Evolutionary conservation across 2,888 invertebrate genomes (phyloP), one percentile per base, ranked within the genome.

Genomic region (Parelbella ahira): DNA sequence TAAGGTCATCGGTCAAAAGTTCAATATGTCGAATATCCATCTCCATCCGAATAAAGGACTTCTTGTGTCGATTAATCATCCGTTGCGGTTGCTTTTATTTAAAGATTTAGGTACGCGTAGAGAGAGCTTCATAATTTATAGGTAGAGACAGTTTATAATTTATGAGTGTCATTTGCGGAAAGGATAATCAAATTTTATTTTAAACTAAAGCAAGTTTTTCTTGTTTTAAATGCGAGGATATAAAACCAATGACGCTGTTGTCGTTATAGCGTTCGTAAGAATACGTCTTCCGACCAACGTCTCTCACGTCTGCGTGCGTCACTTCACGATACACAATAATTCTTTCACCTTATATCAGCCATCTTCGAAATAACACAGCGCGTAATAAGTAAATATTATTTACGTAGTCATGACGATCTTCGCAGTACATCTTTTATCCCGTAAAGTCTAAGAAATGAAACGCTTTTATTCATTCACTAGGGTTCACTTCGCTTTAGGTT

Each of bases 1-100:
- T 63, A 62, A 67, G 67, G 65, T 51, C 63, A 54, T 29, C 51
- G 60, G 56, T 56, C 56, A 55, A 60, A 61, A 66, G 65, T 60
- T 63, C 56, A 63, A 54, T 57, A 56, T 58, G 58, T 59, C 60
- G 54, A 50, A 54, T 53, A 55, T 58, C 50, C 56, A 52, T 54
- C 56, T 49, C 50, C 47, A 44, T 47, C 37, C 28, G 48, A 38
- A 50, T 47, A 51, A 57, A 55, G 48, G 51, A 51, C 48, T 53
- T 46, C 45, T 39, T 38, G 45, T 33, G 45, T 37, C 45, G 44
- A 63, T 63, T 58, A 64, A 63, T 65, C 60, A 59, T 15, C 13
- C 18, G 30, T 42, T 44, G 56, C 54, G 58, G 54, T 19, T 51
- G 52, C 52, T 54, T 58, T 58, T 54, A 49, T 52, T 45, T 43